These are phyloP conservation scores for Xestia xanthographa DNA, from an alignment of 2,888 invertebrate genomes.

Conservation along the genomic window DNA sequence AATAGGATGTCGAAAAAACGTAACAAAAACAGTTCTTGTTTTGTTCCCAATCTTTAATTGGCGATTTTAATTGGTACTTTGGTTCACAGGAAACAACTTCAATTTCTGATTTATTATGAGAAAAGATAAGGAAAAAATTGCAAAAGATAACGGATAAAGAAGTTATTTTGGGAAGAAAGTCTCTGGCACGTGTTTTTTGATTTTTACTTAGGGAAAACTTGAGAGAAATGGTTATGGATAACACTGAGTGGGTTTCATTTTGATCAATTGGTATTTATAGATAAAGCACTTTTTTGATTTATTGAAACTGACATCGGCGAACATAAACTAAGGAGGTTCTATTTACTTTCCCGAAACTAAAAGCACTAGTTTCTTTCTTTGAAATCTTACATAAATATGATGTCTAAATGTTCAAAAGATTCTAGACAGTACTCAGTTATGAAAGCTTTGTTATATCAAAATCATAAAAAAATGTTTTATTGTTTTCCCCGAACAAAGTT, in stretches of 20 bases:
- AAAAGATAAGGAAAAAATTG: conserved; percentile 2
- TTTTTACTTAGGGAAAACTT: conserved; percentile 1
- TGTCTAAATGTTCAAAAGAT: background rate
- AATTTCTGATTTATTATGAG: conserved; percentile 32
- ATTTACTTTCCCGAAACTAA: background rate
- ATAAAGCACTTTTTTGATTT: background rate
- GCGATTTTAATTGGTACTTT: conserved; percentile 42
- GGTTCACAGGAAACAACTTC: conserved; percentile 12
- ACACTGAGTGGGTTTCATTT: conserved; percentile 6
- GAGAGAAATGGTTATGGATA: background rate
- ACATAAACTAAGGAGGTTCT: background rate
- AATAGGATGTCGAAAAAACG: conserved; percentile 36
- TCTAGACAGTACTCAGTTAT: background rate
- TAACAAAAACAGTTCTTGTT: conserved; percentile 5
- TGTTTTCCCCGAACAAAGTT: conserved; percentile 6
- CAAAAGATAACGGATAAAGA: background rate
- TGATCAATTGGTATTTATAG: conserved; percentile 15
- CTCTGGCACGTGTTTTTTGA: background rate
- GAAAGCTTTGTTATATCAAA: background rate
- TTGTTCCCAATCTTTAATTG: conserved; percentile 22
- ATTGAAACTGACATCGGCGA: background rate
- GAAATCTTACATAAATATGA: background rate
- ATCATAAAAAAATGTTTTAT: conserved; percentile 16
- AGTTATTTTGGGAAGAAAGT: conserved; percentile 31
- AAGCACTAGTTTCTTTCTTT: background rate